These are phyloP conservation scores for Nomada flava DNA, from an alignment of 2,888 invertebrate genomes.

Conservation along the genomic window DNA sequence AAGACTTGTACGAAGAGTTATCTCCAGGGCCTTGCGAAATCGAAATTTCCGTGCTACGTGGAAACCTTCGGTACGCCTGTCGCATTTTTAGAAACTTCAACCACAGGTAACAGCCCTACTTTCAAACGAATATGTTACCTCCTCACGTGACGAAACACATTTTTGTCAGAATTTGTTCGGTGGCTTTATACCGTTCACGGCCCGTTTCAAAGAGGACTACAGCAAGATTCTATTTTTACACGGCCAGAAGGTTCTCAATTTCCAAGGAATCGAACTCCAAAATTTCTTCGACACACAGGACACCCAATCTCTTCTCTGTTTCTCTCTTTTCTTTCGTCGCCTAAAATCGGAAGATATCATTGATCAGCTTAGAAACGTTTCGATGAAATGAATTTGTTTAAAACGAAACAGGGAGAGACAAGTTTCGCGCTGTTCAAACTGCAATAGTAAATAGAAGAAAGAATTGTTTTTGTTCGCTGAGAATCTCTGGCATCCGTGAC, in stretches of 20 bases:
- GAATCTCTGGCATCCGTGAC: slow-evolving; percentile 56
- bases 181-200: slow-evolving; percentile 26
- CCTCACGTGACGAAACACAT: slow-evolving; percentile 5
- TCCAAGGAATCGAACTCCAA: background rate
- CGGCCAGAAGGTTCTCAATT: slow-evolving; percentile 21
- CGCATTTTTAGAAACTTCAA: background rate
- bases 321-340: too few species aligned
- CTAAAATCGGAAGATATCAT: background rate
- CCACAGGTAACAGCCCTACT: background rate
- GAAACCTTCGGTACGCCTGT: background rate
- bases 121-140: background rate
- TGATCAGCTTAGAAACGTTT: background rate
- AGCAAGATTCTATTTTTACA: slow-evolving; percentile 55
- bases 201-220: slow-evolving; percentile 39
- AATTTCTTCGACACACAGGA: background rate
- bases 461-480: slow-evolving; percentile 24
- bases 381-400: background rate
- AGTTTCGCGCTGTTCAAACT: background rate
- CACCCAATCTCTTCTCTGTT: background rate
- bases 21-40: background rate
- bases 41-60: background rate
- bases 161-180: slow-evolving; percentile 25
- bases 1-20: too few species aligned
- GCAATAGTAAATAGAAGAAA: slow-evolving; percentile 9
- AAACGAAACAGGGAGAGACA: background rate